Evolutionary conservation across 2,888 invertebrate species (phyloP).

Genomic region (Andrena marginata): DNA sequence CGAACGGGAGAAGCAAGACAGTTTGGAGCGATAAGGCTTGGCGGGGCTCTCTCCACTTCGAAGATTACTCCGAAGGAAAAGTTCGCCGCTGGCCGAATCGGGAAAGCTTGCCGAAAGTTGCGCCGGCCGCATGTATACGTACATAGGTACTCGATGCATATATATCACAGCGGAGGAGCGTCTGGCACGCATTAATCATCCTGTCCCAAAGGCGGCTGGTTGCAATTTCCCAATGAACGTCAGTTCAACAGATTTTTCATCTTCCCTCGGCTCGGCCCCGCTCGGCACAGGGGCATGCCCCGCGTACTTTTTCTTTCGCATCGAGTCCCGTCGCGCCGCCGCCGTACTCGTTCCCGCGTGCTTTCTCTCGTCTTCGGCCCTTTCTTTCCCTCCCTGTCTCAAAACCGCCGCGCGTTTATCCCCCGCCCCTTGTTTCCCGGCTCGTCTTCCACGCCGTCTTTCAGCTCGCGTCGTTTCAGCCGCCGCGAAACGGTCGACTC

Average conservation of each 20-base stretch:
- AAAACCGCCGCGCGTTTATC: conserved; percentile 44
- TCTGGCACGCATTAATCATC: conserved; percentile 72
- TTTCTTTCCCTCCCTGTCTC: conserved; percentile 45
- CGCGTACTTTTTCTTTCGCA: conserved; percentile 46
- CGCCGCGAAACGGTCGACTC: conserved; percentile 63
- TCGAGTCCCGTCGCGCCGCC: neutral
- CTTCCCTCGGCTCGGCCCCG: no score
- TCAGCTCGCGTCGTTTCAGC: conserved; percentile 35
- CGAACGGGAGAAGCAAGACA: conserved; percentile 6
- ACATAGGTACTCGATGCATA: conserved; percentile 18
- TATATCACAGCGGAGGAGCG: conserved; percentile 23
- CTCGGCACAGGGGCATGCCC: conserved; percentile 20
- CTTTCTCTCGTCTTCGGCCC: conserved; percentile 54
- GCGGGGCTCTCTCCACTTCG: neutral
- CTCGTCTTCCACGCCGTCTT: conserved; percentile 28
- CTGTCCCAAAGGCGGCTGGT: conserved; percentile 70
- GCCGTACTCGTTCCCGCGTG: conserved; percentile 52
- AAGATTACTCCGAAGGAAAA: conserved; percentile 49
- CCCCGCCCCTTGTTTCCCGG: conserved; percentile 10
- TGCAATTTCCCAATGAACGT: conserved; percentile 80
- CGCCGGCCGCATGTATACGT: neutral
- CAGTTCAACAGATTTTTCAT: conserved; percentile 72
- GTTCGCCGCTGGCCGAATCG: conserved; percentile 26
- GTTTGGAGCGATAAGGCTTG: conserved; percentile 38
- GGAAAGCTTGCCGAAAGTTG: conserved; percentile 59